Percentiles rank a stretch among this genome's conserved stretches.
Conservation (phyloP, 2,113 vertebrate genomes). For the Chloebia gouldiae region DNA sequence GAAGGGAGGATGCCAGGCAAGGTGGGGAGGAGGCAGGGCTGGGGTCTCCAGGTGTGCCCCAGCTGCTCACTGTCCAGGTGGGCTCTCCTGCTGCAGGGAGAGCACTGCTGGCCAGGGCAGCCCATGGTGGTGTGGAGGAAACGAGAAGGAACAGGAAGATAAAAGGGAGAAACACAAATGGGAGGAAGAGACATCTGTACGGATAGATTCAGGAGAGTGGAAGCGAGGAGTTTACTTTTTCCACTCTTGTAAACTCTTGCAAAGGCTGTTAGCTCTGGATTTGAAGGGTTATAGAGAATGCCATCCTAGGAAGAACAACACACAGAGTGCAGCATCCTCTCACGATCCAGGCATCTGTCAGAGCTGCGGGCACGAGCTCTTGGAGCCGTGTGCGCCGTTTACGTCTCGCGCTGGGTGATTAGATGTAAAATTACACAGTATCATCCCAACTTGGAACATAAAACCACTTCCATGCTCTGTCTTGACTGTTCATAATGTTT, state of each 20-base stretch:
- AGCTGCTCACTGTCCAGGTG: not conserved
- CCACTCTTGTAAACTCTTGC: not conserved
- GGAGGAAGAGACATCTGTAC: not conserved
- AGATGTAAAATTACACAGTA: conserved; percentile 44
- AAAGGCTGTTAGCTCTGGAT: not conserved
- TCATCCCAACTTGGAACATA: conserved; percentile 25
- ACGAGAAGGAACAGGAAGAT: not conserved
- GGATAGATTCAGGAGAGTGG: not conserved
- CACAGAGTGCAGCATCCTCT: not conserved
- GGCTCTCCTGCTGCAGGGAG: not conserved
- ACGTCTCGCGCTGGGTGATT: not conserved
- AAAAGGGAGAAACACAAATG: not conserved
- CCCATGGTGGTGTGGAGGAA: not conserved
- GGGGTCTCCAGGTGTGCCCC: not conserved
- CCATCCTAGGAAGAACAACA: not conserved
- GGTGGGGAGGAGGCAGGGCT: not conserved
- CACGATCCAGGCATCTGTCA: not conserved
- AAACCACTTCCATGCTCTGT: conserved; percentile 24
- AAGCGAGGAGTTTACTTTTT: not conserved
- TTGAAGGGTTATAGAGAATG: not conserved
- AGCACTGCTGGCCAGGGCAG: not conserved
- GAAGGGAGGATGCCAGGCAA: not conserved
- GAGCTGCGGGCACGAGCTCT: not conserved
- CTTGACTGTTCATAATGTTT: conserved; percentile 38
- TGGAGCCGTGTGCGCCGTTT: not conserved